phyloP scores from a whole-genome alignment of 2,113 vertebrate genomes.

The Gorilla gorilla region DNA sequence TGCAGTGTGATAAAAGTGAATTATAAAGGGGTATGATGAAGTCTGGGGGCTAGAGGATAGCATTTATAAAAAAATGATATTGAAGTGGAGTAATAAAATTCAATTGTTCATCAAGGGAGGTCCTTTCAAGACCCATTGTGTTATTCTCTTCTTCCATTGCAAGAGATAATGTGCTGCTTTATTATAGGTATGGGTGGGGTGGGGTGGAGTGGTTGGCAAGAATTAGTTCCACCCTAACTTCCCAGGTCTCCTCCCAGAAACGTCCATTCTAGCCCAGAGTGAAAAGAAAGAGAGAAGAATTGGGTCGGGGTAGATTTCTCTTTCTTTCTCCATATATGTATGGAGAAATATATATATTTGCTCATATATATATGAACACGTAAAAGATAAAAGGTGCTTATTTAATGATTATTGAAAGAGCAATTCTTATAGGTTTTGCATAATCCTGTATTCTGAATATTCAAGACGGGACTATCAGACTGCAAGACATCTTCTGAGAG shows the following conservation, averaged over 20 bases:
- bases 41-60: background rate
- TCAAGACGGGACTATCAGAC: background rate
- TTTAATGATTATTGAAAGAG: background rate
- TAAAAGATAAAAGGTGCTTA: background rate
- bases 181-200: rapidly evolving
- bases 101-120: background rate
- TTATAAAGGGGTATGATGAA: background rate
- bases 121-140: background rate
- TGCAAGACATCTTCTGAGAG: background rate
- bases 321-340: background rate
- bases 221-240: background rate
- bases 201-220: too few species aligned
- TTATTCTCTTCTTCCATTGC: background rate
- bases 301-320: background rate
- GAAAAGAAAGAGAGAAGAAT: background rate
- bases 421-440: background rate
- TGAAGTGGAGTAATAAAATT: background rate
- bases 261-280: background rate
- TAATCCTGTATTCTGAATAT: background rate
- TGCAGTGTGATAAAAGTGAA: background rate
- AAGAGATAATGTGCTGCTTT: background rate
- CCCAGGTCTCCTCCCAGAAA: background rate
- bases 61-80: background rate
- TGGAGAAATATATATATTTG: too few species aligned
- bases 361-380: too few species aligned